phyloP scores from a whole-genome alignment of 2,113 vertebrate genomes.

The Equus quagga region DNA sequence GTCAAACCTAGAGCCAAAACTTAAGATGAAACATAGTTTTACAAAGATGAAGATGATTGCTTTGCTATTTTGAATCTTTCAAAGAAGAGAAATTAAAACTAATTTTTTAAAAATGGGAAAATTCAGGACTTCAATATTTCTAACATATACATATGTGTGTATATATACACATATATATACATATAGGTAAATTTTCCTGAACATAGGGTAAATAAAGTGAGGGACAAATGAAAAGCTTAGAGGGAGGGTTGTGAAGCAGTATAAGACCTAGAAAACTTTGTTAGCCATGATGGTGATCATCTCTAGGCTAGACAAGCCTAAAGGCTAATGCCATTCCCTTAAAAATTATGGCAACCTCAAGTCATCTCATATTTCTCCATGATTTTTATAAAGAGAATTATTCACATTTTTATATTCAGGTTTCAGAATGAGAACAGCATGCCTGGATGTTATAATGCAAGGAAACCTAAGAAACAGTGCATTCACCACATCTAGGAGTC shows the following conservation, averaged over 20 bases:
- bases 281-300: not conserved
- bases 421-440: not conserved
- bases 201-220: not conserved
- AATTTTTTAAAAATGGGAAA: not conserved
- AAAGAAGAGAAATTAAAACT: not conserved
- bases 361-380: not conserved
- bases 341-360: not conserved
- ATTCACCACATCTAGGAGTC: not conserved
- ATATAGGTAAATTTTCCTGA: not conserved
- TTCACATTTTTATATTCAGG: not conserved
- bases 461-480: not conserved
- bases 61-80: constrained; percentile 23
- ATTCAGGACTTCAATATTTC: not conserved
- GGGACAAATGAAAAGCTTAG: not conserved
- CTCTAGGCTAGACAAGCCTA: not conserved
- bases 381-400: not conserved
- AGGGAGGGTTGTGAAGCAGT: not conserved
- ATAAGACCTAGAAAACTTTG: not conserved
- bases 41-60: not conserved
- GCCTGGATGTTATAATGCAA: not conserved
- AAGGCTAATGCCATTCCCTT: not conserved
- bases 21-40: not conserved
- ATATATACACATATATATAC: not conserved
- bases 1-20: constrained; percentile 13
- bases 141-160: not conserved